Evolutionary conservation across 1,140 invertebrate species (phyloP), one percentile per base, ranked within the genome.

Genomic region (Caenorhabditis brenneri): DNA sequence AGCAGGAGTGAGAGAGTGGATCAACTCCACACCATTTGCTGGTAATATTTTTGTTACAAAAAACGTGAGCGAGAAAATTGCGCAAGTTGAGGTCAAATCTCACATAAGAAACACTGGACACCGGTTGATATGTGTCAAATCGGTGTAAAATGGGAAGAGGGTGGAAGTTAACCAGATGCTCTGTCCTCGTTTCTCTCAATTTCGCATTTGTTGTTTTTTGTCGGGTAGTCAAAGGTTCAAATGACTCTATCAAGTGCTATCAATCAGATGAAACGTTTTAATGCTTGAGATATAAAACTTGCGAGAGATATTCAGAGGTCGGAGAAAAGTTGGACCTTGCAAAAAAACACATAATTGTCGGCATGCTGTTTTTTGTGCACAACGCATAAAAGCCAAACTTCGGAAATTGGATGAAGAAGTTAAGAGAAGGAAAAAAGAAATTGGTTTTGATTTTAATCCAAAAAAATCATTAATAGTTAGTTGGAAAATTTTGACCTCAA

Each of bases 151-250:
- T 65, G 10, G 36, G 15, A 36, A n/a, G 29, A 58, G 24, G 55
- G 19, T 33, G 16, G n/a, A 74, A 12, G 29, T 42, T 10, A 42
- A 74, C 22, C 36, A 74, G 29, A 74, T 74, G 65, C 36, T 74
- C n/a, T 15, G 5, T 51, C 19, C 16, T 58, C n/a, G 53, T 36
- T 7, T 65, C 15, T 65, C n/a, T 22, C n/a, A 1, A 33, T 74
- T 74, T 74, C 65, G 27, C 65, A 74, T 74, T 74, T 74, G 65
- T 74, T 74, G 36, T 74, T 74, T 46, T 74, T 74, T 39, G 36
- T 42, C 36, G 65, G 22, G 58, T 19, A 16, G 16, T 36, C 58
- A 65, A 74, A 27, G 10, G 65, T 19, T 24, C 29, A 33, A 36
- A 19, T 33, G 29, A 36, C 12, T 33, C 29, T 27, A 42, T 12